Percentiles rank a stretch among this genome's conserved stretches.
These are phyloP conservation scores for Paratrypauchen microcephalus DNA, from an alignment of 2,797 vertebrate genomes.

Conservation along the genomic window DNA sequence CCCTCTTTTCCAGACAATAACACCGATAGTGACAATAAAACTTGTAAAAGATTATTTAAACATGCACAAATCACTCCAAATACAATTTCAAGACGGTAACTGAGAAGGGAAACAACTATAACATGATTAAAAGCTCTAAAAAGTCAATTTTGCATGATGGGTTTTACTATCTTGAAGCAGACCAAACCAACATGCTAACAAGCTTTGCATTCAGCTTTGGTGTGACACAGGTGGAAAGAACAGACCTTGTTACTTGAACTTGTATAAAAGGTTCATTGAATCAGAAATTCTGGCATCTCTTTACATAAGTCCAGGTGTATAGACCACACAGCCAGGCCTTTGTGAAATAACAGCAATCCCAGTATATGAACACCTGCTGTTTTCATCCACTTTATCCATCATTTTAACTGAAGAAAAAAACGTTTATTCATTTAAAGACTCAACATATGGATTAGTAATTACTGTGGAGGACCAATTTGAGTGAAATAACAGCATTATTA, in stretches of 20 bases:
- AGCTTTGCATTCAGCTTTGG: conserved; percentile 2
- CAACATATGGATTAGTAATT: not conserved
- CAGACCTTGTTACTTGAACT: conserved; percentile 42
- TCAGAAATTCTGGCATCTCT: conserved; percentile 61
- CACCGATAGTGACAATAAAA: no score
- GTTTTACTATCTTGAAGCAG: no score
- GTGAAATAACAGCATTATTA: not conserved
- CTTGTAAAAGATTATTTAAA: no score
- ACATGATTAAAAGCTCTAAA: no score
- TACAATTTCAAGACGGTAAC: no score
- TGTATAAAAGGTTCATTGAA: conserved; percentile 62
- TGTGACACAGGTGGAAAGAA: conserved; percentile 36
- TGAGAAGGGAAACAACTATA: no score
- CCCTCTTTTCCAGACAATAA: no score
- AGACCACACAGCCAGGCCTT: conserved; percentile 61
- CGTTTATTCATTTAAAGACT: conserved; percentile 2
- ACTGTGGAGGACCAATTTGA: not conserved
- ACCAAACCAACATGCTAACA: conserved; percentile 14
- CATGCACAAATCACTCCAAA: no score
- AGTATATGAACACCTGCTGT: conserved; percentile 57
- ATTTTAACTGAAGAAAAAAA: conserved; percentile 30
- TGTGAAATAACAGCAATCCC: conserved; percentile 50
- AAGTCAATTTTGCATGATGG: no score
- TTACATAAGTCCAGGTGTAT: conserved; percentile 61
- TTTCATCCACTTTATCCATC: conserved; percentile 43